A percentile compares a stretch with the other conserved stretches of the same genome.
Conservation (phyloP, 92 coral and sea anemone species). For the Pocillopora grandis region DNA sequence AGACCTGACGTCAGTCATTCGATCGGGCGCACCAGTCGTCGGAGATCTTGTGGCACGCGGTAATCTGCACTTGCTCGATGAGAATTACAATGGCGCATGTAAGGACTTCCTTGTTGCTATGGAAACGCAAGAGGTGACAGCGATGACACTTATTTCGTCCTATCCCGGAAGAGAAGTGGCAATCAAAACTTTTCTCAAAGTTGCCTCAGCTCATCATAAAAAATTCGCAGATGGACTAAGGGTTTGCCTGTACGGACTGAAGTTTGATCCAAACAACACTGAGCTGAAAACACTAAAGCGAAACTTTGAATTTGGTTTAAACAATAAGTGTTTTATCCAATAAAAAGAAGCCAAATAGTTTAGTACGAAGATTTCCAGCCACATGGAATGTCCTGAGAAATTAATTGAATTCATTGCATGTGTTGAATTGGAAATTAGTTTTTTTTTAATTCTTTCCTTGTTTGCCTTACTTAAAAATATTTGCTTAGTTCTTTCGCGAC, state of each 20-base stretch:
- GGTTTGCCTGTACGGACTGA: slow-evolving; percentile 72
- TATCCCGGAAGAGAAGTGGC: slow-evolving; percentile 72
- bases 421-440: too few species aligned
- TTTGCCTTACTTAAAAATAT: too few species aligned
- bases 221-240: slow-evolving; percentile 62
- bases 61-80: slow-evolving; percentile 70
- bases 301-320: slow-evolving; percentile 65
- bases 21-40: slow-evolving; percentile 61
- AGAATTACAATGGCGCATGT: slow-evolving; percentile 68
- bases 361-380: neutral
- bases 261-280: slow-evolving; percentile 65
- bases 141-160: slow-evolving; percentile 71
- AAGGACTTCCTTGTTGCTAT: slow-evolving; percentile 73
- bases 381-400: neutral
- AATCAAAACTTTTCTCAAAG: slow-evolving; percentile 51
- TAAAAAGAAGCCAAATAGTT: slow-evolving; percentile 13
- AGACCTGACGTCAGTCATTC: slow-evolving; percentile 78
- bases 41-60: slow-evolving; percentile 90
- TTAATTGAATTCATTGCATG: neutral
- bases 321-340: slow-evolving; percentile 71
- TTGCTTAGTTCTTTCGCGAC: neutral
- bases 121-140: slow-evolving; percentile 74
- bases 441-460: too few species aligned
- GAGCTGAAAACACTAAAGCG: slow-evolving; percentile 69
- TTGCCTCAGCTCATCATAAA: slow-evolving; percentile 57